Evolutionary conservation across 2,113 vertebrate genomes (phyloP), one percentile per base, ranked within the genome.

Genomic region (Alosa alosa): DNA sequence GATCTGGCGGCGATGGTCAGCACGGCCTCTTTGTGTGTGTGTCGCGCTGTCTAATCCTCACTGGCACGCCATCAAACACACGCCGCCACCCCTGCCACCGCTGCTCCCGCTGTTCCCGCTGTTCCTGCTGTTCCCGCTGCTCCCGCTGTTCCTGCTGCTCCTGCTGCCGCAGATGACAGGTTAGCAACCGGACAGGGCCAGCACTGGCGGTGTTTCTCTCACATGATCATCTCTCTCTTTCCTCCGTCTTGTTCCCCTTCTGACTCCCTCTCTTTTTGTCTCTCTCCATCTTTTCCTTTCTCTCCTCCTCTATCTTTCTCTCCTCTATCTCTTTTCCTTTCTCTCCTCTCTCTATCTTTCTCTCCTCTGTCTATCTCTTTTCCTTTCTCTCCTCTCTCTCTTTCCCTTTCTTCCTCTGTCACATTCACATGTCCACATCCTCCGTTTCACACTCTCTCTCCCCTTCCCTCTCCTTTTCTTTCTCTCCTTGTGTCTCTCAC

Each of bases 41-140:
- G 50, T 78, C 87, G 83, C 86, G 86, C 88, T 2, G 45, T 4
- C 47, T 92, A 90, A 91, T 90, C 89, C 88, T 81, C 64, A 20
- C 88, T 93, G 89, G 89, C 90, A 88, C 47, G 83, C 81, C 88
- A 91, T 91, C 90, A 90, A 82, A 88, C 85, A 1, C 55, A 88
- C 85, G 0, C 55, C 22, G 86, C 83, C 68, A 72, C 41, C 81
- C 3, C 57, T 6, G 15, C 50, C 15, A 3, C 50, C 15, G 17
- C 50, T 15, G 17, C 50, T 15, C 0, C 11, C n/a, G n/a, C n/a
- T 15, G 17, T 0, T 10, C 11, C 50, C 13, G 15, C 50, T 15
- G 15, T 11, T 15, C 0, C 8, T n/a, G n/a, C n/a, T 15, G 15
- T 0, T 10, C 11, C 50, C 1, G 17, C 50, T 15, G 2, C 50